Percentiles rank a stretch among this genome's conserved stretches.
These are phyloP conservation scores for Antheraea assamensis DNA, from an alignment of 2,888 invertebrate genomes.

Conservation along the genomic window DNA sequence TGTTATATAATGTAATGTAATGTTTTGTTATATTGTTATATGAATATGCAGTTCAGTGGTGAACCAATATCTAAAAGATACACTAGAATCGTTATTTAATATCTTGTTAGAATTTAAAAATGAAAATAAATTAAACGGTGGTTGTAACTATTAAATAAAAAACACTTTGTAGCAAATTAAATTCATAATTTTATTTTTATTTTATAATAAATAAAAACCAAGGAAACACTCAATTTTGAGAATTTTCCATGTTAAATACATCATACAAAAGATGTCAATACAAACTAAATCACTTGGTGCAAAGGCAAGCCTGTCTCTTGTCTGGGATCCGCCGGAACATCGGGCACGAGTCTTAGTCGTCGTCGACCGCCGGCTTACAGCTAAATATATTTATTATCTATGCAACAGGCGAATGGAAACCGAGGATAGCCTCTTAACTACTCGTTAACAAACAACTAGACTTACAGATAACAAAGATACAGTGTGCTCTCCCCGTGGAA, in stretches of 20 bases:
- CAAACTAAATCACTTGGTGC: slow-evolving; percentile 83
- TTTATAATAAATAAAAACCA: slow-evolving; percentile 81
- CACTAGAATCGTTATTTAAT: background rate
- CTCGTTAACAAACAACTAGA: slow-evolving; percentile 68
- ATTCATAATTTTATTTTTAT: slow-evolving; percentile 82
- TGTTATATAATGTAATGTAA: too few relatives aligned
- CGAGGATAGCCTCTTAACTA: slow-evolving; percentile 78
- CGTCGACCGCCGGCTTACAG: slow-evolving; percentile 50
- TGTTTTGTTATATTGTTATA: too few relatives aligned
- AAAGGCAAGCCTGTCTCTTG: slow-evolving; percentile 79
- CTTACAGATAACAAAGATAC: slow-evolving; percentile 72
- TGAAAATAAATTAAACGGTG: background rate
- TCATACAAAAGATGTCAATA: slow-evolving; percentile 82
- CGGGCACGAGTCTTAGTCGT: slow-evolving; percentile 25
- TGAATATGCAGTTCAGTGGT: too few relatives aligned
- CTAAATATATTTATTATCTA: slow-evolving; percentile 38
- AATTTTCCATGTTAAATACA: slow-evolving; percentile 79
- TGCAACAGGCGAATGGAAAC: slow-evolving; percentile 75
- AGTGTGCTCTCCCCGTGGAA: slow-evolving; percentile 67
- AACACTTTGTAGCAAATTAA: slow-evolving; percentile 74
- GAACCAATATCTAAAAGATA: background rate
- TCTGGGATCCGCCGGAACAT: slow-evolving; percentile 54
- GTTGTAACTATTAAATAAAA: slow-evolving; percentile 42
- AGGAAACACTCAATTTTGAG: slow-evolving; percentile 76
- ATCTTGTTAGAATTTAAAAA: background rate